These are phyloP conservation scores for Peromyscus polionotus DNA, from an alignment of 2,113 vertebrate species.

Conservation along the genomic window DNA sequence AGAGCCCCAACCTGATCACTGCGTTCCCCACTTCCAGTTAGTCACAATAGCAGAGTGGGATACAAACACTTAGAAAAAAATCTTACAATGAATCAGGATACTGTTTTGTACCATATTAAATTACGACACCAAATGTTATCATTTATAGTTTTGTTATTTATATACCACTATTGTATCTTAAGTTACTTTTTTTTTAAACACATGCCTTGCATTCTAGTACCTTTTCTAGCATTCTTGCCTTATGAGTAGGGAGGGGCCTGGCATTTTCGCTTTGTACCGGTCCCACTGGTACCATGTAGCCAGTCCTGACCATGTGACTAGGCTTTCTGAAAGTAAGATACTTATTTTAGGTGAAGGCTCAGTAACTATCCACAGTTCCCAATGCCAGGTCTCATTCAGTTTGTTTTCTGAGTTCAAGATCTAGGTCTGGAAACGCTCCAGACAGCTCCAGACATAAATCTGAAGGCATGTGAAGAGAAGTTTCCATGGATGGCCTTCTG, in stretches of 20 bases:
- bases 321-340: not conserved
- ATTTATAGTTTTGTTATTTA: not conserved
- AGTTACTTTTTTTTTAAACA: slow-evolving; percentile 6
- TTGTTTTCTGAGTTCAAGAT: not conserved
- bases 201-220: not conserved
- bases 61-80: not conserved
- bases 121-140: not conserved
- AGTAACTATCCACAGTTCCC: not conserved
- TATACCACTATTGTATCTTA: not conserved
- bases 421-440: not conserved
- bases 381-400: not conserved
- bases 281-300: not conserved
- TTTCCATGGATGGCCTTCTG: not conserved
- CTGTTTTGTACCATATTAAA: not conserved
- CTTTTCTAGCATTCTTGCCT: not conserved
- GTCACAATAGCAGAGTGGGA: not conserved
- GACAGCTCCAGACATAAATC: not conserved
- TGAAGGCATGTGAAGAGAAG: not conserved
- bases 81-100: not conserved
- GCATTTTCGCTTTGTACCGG: not conserved
- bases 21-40: no score
- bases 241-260: not conserved
- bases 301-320: not conserved
- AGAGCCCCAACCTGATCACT: not conserved
- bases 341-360: not conserved